These are phyloP conservation scores for Heliconius erato DNA, from an alignment of 2,888 invertebrate species.

Conservation along the genomic window DNA sequence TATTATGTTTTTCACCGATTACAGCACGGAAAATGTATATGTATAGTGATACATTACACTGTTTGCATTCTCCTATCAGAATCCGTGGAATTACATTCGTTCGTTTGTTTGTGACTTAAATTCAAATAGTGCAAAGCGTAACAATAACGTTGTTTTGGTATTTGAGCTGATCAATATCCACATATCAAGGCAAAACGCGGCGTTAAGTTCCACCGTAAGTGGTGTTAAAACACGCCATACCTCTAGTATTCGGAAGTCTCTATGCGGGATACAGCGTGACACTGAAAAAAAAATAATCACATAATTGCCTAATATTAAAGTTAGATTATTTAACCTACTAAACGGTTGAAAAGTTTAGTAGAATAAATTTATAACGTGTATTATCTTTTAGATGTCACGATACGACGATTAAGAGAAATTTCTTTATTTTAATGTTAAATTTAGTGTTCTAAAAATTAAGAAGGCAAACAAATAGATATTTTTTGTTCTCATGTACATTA, in stretches of 20 bases:
- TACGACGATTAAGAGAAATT: not conserved
- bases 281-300: not conserved
- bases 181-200: too few species aligned
- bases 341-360: slow-evolving; percentile 19
- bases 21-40: too few species aligned
- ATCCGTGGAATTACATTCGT: not conserved
- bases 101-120: not conserved
- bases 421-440: not conserved
- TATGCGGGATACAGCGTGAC: too few species aligned
- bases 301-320: slow-evolving; percentile 2
- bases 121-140: not conserved
- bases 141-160: not conserved
- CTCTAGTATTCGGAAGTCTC: too few species aligned
- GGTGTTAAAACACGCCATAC: too few species aligned
- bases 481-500: not conserved
- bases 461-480: not conserved
- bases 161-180: not conserved
- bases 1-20: too few species aligned
- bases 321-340: slow-evolving; percentile 14
- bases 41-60: not conserved
- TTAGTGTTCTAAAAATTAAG: not conserved
- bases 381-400: slow-evolving; percentile 15
- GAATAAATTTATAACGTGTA: not conserved
- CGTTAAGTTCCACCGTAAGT: too few species aligned
- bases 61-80: not conserved